A percentile compares a stretch with the other conserved stretches of the same genome.
These are phyloP conservation scores for Aromia moschata DNA, from an alignment of 2,888 invertebrate species.

Conservation along the genomic window DNA sequence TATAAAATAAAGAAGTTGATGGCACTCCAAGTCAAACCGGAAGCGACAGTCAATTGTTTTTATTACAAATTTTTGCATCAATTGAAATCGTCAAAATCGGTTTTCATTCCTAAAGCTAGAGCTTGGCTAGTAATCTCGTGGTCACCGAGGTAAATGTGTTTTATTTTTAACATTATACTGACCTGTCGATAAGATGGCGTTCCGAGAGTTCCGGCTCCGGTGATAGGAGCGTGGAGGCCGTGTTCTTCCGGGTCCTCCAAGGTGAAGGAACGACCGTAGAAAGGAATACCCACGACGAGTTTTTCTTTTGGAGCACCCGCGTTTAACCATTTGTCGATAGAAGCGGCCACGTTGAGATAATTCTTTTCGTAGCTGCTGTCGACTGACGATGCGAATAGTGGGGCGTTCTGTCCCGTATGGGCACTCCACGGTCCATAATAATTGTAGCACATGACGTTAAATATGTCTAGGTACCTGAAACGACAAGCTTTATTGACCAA, in stretches of 20 bases:
- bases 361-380: constrained; percentile 45
- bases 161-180: neutral
- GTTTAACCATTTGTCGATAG: constrained; percentile 65
- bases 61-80: too few relatives aligned
- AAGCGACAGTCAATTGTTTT: too few relatives aligned
- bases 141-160: neutral
- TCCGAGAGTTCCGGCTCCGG: constrained; percentile 64
- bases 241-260: constrained; percentile 62
- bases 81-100: too few relatives aligned
- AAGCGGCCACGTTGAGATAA: constrained; percentile 56
- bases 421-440: constrained; percentile 70
- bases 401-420: constrained; percentile 74
- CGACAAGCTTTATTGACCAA: neutral
- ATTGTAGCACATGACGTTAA: constrained; percentile 63
- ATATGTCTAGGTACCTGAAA: constrained; percentile 60
- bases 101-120: too few relatives aligned
- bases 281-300: constrained; percentile 73
- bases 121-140: too few relatives aligned
- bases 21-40: too few relatives aligned
- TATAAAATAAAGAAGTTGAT: too few relatives aligned
- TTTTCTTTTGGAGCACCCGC: constrained; percentile 70
- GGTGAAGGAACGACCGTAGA: constrained; percentile 75
- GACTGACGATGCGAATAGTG: constrained; percentile 67
- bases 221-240: constrained; percentile 67
- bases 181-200: constrained; percentile 11